A percentile compares a stretch with the other conserved stretches of the same genome.
phyloP scores from a whole-genome alignment of 1,140 invertebrate species.

The Lutraria rhynchaena region DNA sequence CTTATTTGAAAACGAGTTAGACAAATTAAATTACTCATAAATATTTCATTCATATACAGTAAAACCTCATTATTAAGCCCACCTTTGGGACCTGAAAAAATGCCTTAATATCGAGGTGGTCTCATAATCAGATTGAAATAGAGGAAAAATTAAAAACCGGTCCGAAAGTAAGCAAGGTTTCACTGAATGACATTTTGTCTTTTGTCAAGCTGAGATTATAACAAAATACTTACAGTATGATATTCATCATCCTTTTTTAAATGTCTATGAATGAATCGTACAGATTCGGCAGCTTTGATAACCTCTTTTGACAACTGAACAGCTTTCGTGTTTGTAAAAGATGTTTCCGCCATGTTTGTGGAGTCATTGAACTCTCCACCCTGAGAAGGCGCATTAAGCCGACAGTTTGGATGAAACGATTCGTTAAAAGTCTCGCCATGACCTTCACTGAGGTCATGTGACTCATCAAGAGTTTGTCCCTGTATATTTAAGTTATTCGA shows the following conservation, averaged over 20 bases:
- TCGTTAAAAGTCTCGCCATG: constrained; percentile 22
- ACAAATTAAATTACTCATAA: too few species aligned
- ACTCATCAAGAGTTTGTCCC: not conserved
- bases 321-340: not conserved
- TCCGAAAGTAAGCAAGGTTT: too few species aligned
- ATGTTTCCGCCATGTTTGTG: not conserved
- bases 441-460: constrained; percentile 10
- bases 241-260: constrained; percentile 77
- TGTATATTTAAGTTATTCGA: not conserved
- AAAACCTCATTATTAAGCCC: too few species aligned
- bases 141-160: too few species aligned
- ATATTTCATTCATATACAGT: too few species aligned
- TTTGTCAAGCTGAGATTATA: too few species aligned
- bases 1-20: too few species aligned
- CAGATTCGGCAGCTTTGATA: constrained; percentile 80
- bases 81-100: too few species aligned
- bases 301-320: constrained; percentile 73
- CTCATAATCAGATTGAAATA: too few species aligned
- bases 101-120: too few species aligned
- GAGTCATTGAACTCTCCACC: not conserved
- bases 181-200: too few species aligned
- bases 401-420: constrained; percentile 88
- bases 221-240: constrained; percentile 62
- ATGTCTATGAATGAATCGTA: constrained; percentile 83
- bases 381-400: constrained; percentile 87